phyloP scores from a whole-genome alignment of 2,797 vertebrate genomes.

The Xenentodon cancila region DNA sequence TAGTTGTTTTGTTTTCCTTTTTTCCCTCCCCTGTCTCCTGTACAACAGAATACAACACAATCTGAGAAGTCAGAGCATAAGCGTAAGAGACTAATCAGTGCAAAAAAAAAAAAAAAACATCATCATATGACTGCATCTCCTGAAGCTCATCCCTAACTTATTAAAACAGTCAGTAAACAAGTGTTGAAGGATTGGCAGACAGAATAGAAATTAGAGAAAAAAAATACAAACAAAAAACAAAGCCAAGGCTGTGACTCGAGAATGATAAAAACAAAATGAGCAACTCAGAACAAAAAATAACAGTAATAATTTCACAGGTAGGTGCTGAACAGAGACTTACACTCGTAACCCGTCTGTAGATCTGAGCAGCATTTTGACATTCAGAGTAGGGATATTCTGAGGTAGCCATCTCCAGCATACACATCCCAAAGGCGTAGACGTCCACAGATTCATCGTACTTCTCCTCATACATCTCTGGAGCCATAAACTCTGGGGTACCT shows the following conservation, averaged over 20 bases:
- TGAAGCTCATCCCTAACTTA: conserved; percentile 67
- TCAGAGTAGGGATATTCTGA: conserved; percentile 99
- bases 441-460: conserved; percentile 99
- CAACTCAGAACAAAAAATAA: conserved; percentile 57
- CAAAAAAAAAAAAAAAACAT: conserved; percentile 42
- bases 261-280: conserved; percentile 86
- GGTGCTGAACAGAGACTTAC: conserved; percentile 67
- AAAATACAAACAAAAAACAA: too few relatives aligned
- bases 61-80: background rate
- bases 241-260: conserved; percentile 33
- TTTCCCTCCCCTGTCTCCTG: too few relatives aligned
- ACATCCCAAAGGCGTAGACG: conserved; percentile 99
- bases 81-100: conserved; percentile 12
- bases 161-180: conserved; percentile 68
- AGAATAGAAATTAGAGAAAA: conserved; percentile 13
- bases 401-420: conserved; percentile 99
- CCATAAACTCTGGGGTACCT: conserved; percentile 95
- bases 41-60: background rate
- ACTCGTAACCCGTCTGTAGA: conserved; percentile 96
- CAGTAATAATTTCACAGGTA: background rate
- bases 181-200: conserved; percentile 11
- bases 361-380: conserved; percentile 98
- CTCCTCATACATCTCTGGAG: conserved; percentile 99
- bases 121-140: conserved; percentile 69
- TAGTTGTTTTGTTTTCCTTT: too few relatives aligned